Conservation (phyloP, 2,888 invertebrate genomes). For the Iphiclides podalirius region DNA sequence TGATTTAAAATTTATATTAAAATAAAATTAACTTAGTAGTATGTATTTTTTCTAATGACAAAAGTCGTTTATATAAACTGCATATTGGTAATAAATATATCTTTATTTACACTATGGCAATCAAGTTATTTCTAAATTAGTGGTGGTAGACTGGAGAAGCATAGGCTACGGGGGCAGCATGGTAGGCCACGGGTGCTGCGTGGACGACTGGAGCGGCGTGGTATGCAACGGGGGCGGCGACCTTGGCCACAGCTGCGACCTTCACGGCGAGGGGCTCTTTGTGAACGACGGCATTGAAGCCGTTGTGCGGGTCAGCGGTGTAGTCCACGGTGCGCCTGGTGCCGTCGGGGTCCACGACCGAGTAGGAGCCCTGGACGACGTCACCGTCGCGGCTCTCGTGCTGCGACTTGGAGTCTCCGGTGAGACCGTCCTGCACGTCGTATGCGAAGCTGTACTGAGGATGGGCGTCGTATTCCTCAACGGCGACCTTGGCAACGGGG, state of each 20-base stretch:
- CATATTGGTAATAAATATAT: conserved; percentile 43
- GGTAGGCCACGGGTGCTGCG: conserved; percentile 34
- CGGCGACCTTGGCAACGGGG: conserved; percentile 27
- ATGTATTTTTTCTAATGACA: too few species aligned
- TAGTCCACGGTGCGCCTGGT: conserved; percentile 57
- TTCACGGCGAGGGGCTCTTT: conserved; percentile 46
- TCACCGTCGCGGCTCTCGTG: conserved; percentile 55
- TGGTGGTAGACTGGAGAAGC: conserved; percentile 60
- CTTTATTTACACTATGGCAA: conserved; percentile 51
- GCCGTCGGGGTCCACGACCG: conserved; percentile 56
- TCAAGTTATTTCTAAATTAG: conserved; percentile 44
- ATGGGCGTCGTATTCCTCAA: conserved; percentile 80
- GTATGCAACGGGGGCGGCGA: conserved; percentile 35
- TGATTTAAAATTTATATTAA: too few species aligned
- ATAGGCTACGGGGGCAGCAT: conserved; percentile 27
- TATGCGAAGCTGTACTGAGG: conserved; percentile 84
- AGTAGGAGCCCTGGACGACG: conserved; percentile 58
- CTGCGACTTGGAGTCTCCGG: conserved; percentile 55
- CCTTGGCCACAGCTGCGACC: conserved; percentile 32
- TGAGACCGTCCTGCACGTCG: conserved; percentile 80
- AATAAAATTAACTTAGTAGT: too few species aligned
- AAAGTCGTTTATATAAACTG: too few species aligned
- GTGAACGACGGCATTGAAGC: conserved; percentile 59
- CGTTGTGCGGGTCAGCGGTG: conserved; percentile 55
- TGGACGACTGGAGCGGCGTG: conserved; percentile 40